Percentiles rank a stretch among this genome's conserved stretches.
phyloP scores from a whole-genome alignment of 2,113 vertebrate species.

The Zosterops lateralis region DNA sequence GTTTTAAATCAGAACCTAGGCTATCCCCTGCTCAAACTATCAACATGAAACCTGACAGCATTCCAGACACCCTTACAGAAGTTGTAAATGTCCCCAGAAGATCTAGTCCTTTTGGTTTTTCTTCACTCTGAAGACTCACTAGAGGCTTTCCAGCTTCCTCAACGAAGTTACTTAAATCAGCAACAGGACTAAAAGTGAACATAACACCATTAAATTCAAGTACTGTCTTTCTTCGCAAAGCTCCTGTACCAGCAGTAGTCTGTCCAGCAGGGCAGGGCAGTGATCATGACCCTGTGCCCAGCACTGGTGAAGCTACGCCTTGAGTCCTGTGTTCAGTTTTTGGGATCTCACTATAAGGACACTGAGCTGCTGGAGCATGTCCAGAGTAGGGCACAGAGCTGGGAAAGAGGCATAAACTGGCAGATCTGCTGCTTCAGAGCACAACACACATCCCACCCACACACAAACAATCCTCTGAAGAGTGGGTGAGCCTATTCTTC shows the following conservation, averaged over 20 bases:
- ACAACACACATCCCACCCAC: not conserved
- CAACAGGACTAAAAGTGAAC: not conserved
- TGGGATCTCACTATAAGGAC: not conserved
- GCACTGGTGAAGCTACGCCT: not conserved
- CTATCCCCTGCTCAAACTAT: not conserved
- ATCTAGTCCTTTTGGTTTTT: conserved; percentile 70
- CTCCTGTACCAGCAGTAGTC: not conserved
- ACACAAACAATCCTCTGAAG: not conserved
- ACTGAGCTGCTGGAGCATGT: not conserved
- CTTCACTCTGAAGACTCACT: conserved; percentile 3
- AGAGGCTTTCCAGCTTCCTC: not conserved
- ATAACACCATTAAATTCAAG: not conserved
- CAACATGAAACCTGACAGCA: not conserved
- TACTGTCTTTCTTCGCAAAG: not conserved
- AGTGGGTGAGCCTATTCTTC: conserved; percentile 11
- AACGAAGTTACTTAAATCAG: not conserved
- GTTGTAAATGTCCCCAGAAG: conserved; percentile 66
- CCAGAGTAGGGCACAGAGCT: not conserved
- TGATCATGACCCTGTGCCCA: no score
- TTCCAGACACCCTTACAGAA: conserved; percentile 68
- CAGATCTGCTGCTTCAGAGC: not conserved
- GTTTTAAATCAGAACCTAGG: not conserved
- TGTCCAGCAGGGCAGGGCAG: not conserved
- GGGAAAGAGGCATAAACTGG: not conserved
- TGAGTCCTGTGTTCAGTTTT: not conserved